These are phyloP conservation scores for Pyrrhia umbra DNA, from an alignment of 2,888 invertebrate genomes.

Conservation along the genomic window DNA sequence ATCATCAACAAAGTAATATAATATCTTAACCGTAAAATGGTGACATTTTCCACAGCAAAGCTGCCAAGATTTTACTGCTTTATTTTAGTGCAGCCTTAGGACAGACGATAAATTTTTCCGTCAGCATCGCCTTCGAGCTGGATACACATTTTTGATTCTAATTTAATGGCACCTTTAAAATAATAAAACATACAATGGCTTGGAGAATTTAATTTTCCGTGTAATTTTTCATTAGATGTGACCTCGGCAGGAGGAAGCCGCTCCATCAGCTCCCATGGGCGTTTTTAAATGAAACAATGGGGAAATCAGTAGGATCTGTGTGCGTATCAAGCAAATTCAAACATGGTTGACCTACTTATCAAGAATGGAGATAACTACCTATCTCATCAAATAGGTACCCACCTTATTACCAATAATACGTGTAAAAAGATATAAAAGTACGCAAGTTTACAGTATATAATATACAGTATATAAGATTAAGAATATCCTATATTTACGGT, in stretches of 20 bases:
- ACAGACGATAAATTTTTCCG: slow-evolving; percentile 64
- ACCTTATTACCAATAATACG: too few relatives aligned
- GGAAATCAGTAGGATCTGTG: slow-evolving; percentile 41
- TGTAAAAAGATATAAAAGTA: too few relatives aligned
- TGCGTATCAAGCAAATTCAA: slow-evolving; percentile 18
- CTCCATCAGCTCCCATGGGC: slow-evolving; percentile 23
- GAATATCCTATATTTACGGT: slow-evolving; percentile 4
- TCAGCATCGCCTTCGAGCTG: slow-evolving; percentile 40
- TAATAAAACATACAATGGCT: slow-evolving; percentile 41
- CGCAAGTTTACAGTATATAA: too few relatives aligned
- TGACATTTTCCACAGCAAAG: slow-evolving; percentile 49
- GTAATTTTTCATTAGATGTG: slow-evolving; percentile 30
- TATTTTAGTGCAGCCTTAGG: slow-evolving; percentile 66
- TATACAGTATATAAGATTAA: neutral
- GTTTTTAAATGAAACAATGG: slow-evolving; percentile 21
- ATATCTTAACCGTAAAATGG: slow-evolving; percentile 62
- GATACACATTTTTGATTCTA: slow-evolving; percentile 27
- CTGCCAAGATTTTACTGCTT: slow-evolving; percentile 61
- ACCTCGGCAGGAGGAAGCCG: slow-evolving; percentile 13
- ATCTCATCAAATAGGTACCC: neutral
- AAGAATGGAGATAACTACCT: neutral
- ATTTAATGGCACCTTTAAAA: slow-evolving; percentile 34
- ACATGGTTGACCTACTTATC: slow-evolving; percentile 18
- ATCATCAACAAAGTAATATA: slow-evolving; percentile 61
- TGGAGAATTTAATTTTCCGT: slow-evolving; percentile 38